Evolutionary conservation across 2,888 invertebrate species (phyloP).

Genomic region (Tinea pellionella): DNA sequence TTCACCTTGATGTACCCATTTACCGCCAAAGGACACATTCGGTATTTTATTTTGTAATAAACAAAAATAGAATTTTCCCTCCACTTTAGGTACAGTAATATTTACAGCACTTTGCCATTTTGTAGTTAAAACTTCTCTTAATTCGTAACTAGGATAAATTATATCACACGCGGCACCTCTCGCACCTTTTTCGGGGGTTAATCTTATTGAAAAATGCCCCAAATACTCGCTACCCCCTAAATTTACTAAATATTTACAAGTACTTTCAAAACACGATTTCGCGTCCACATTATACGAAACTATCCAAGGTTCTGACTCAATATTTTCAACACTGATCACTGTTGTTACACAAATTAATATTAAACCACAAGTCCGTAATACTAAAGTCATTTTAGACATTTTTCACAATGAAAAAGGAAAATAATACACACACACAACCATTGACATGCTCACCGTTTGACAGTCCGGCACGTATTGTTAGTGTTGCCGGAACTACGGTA

Average conservation of each 20-base stretch:
- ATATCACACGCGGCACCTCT: constrained; percentile 44
- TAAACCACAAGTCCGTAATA: constrained; percentile 64
- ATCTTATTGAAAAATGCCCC: constrained; percentile 53
- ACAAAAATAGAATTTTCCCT: constrained; percentile 47
- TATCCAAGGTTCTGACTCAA: constrained; percentile 34
- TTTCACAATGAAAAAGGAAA: constrained; percentile 18
- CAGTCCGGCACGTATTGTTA: constrained; percentile 52
- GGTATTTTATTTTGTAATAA: constrained; percentile 32
- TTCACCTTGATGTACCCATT: constrained; percentile 66
- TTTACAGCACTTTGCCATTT: constrained; percentile 38
- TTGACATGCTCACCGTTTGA: constrained; percentile 26
- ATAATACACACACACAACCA: neutral
- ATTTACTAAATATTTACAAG: constrained; percentile 61
- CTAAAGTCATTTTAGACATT: constrained; percentile 44
- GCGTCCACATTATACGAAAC: constrained; percentile 35
- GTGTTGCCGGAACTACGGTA: constrained; percentile 46
- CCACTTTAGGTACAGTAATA: constrained; percentile 32
- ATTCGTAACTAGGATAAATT: constrained; percentile 46
- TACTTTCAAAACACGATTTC: constrained; percentile 33
- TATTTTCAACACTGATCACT: constrained; percentile 31
- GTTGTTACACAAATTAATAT: constrained; percentile 37
- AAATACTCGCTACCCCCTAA: constrained; percentile 49
- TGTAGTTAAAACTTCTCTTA: constrained; percentile 40
- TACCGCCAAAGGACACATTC: constrained; percentile 36
- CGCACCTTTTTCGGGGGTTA: constrained; percentile 38